These are phyloP conservation scores for Pteromalus puparum DNA, from an alignment of 1,140 invertebrate species.

Conservation along the genomic window DNA sequence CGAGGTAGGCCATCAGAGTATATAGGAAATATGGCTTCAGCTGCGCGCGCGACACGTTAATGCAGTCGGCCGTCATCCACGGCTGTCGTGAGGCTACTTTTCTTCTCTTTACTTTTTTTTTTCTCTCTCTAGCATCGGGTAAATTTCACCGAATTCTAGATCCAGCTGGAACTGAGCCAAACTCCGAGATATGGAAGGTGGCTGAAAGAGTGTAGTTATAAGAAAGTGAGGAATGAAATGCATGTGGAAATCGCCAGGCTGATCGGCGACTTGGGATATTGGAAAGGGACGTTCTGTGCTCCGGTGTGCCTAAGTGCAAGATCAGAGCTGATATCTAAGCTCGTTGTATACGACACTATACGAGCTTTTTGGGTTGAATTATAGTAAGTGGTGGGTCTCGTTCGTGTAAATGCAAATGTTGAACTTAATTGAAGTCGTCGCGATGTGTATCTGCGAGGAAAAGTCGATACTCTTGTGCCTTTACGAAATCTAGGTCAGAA, in stretches of 20 bases:
- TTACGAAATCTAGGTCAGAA: not conserved
- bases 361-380: not conserved
- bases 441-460: too few species aligned
- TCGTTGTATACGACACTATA: not conserved
- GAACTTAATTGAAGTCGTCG: not conserved
- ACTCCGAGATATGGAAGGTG: not conserved
- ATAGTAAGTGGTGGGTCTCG: not conserved
- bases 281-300: not conserved
- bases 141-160: too few species aligned
- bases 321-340: not conserved
- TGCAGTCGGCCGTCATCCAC: conserved; percentile 57
- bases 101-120: not conserved
- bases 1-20: conserved; percentile 34
- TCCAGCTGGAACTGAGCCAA: not conserved
- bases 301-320: too few species aligned
- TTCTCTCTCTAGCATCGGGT: not conserved
- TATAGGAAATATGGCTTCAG: conserved; percentile 64
- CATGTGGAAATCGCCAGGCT: not conserved
- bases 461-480: too few species aligned
- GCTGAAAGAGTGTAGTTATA: not conserved
- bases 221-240: not conserved
- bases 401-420: not conserved
- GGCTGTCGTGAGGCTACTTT: not conserved
- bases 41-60: conserved; percentile 53
- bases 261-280: not conserved